phyloP scores from a whole-genome alignment of 2,113 vertebrate species.

The Cebus imitator region DNA sequence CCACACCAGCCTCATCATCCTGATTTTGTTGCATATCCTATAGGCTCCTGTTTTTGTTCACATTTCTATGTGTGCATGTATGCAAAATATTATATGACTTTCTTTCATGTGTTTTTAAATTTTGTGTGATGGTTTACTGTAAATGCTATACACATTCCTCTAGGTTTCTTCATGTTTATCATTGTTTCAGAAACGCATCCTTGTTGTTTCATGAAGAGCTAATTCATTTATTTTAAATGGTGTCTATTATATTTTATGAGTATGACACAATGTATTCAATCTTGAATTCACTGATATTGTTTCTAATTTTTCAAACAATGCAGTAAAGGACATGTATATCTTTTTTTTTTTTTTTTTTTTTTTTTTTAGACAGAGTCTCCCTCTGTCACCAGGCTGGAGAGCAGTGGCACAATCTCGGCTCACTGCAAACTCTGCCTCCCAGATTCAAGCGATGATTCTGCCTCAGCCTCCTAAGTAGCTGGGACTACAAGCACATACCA shows the following conservation, averaged over 20 bases:
- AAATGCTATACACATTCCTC: background rate
- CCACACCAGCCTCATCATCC: background rate
- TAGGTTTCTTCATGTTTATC: background rate
- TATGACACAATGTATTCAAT: background rate
- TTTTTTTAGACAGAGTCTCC: too few relatives aligned
- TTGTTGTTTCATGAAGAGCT: background rate
- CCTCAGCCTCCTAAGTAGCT: too few relatives aligned
- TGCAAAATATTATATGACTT: background rate
- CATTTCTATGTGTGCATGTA: background rate
- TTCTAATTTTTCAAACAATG: background rate
- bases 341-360: background rate
- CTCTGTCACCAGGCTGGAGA: too few relatives aligned
- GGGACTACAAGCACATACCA: too few relatives aligned
- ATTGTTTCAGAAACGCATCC: background rate
- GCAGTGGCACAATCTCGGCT: too few relatives aligned
- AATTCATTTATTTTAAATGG: slow-evolving; percentile 6
- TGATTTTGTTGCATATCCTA: background rate
- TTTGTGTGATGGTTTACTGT: background rate
- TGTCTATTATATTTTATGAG: background rate
- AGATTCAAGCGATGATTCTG: too few relatives aligned
- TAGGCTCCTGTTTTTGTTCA: background rate
- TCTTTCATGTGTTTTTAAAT: background rate
- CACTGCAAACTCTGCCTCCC: too few relatives aligned
- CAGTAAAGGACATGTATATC: background rate
- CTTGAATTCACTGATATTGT: background rate